These are phyloP conservation scores for Bolinopsis microptera DNA, from an alignment of 37 sponge, comb jelly and placozoan species.

Conservation along the genomic window DNA sequence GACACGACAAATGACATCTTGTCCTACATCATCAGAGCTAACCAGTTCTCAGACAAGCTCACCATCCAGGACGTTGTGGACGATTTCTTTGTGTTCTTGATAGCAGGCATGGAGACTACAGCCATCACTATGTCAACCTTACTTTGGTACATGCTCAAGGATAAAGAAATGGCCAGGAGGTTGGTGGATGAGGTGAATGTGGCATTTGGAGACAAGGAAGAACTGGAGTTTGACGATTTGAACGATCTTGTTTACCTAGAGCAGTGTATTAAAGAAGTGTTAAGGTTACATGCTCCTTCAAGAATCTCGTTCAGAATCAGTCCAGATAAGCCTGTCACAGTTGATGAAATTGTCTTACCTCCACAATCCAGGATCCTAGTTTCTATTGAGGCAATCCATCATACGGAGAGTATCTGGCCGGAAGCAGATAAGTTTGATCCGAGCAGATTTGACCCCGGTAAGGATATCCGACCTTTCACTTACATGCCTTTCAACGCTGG, in stretches of 20 bases:
- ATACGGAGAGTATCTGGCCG: background rate
- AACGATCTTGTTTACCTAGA: background rate
- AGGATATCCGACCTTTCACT: background rate
- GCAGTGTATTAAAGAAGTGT: conserved; percentile 23
- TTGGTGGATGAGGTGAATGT: background rate
- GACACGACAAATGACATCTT: conserved; percentile 39
- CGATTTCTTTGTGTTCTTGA: conserved; percentile 29
- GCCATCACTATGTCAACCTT: conserved; percentile 2
- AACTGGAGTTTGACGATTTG: conserved; percentile 24
- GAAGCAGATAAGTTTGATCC: conserved; percentile 23
- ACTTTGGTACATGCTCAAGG: background rate
- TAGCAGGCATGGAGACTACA: conserved; percentile 38
- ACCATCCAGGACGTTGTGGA: conserved; percentile 38
- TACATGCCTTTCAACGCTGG: conserved; percentile 22
- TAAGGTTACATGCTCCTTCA: background rate
- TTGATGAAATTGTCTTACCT: background rate
- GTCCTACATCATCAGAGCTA: conserved; percentile 45
- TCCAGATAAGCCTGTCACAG: background rate
- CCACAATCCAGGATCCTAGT: background rate
- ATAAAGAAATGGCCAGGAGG: background rate
- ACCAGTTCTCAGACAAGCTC: background rate
- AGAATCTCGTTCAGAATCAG: conserved; percentile 20
- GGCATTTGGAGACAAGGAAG: conserved; percentile 9
- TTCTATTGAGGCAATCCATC: conserved; percentile 12
- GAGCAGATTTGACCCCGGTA: background rate